Percentiles rank a stretch among this genome's conserved stretches.
Evolutionary conservation across 2,113 vertebrate genomes (phyloP).

Genomic region (Sinosuthora webbiana): DNA sequence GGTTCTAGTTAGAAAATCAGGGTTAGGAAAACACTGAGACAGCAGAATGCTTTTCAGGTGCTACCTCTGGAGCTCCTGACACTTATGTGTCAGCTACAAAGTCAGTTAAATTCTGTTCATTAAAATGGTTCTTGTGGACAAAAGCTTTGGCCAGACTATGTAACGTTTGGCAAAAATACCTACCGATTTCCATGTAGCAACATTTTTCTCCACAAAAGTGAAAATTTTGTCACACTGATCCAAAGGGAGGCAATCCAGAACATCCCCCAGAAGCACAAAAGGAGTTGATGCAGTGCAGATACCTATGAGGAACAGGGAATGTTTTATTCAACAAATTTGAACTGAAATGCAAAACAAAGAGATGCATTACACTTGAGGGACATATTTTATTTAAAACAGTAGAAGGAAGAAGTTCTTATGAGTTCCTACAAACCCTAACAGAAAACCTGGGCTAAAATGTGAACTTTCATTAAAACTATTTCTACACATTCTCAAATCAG

Average conservation of each 20-base stretch:
- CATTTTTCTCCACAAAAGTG: constrained; percentile 97
- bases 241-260: constrained; percentile 95
- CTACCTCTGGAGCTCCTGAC: not conserved
- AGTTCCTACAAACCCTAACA: not conserved
- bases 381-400: not conserved
- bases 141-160: not conserved
- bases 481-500: not conserved
- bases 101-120: not conserved
- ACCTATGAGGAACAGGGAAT: constrained; percentile 68
- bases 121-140: not conserved
- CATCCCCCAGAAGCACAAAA: constrained; percentile 92
- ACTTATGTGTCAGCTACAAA: not conserved
- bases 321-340: not conserved
- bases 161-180: constrained; percentile 6
- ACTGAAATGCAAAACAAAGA: not conserved
- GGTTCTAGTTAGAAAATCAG: not conserved
- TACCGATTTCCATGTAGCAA: constrained; percentile 98
- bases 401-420: not conserved
- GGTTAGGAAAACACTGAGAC: not conserved
- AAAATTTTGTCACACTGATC: constrained; percentile 97
- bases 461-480: not conserved
- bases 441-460: not conserved
- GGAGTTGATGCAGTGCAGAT: constrained; percentile 95
- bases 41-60: not conserved
- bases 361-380: not conserved